Conservation (phyloP, 2,797 vertebrate species). For the Leontopithecus rosalia region DNA sequence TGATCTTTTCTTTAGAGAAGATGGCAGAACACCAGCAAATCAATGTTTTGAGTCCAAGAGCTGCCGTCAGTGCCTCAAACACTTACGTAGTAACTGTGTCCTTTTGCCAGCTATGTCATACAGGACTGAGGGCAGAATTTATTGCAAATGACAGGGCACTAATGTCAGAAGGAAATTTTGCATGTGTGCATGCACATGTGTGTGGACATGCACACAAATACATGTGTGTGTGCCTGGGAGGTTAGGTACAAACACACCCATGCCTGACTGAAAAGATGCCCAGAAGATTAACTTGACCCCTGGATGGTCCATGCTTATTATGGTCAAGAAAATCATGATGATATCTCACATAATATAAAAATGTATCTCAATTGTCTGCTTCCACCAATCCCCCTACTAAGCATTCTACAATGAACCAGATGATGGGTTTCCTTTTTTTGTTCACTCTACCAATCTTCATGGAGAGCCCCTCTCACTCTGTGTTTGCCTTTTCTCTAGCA, state of each 20-base stretch:
- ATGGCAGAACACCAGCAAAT: constrained; percentile 58
- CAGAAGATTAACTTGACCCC: neutral
- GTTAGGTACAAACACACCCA: neutral
- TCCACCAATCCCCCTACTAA: neutral
- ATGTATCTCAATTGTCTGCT: neutral
- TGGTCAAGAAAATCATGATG: neutral
- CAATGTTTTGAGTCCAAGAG: neutral
- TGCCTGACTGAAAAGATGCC: neutral
- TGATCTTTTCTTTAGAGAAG: constrained; percentile 45
- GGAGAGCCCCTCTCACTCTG: neutral
- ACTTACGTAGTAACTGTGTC: constrained; percentile 24
- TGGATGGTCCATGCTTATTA: neutral
- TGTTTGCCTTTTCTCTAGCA: neutral
- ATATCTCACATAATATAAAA: neutral
- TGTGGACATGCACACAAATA: neutral
- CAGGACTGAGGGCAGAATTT: constrained; percentile 20
- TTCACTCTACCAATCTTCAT: neutral
- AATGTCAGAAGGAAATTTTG: neutral
- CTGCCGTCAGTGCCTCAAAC: neutral
- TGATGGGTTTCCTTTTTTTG: neutral
- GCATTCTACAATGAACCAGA: neutral
- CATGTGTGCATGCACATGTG: neutral
- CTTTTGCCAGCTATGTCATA: constrained; percentile 14
- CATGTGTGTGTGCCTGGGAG: neutral
- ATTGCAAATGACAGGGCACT: neutral